A percentile compares a stretch with the other conserved stretches of the same genome.
Conservation (phyloP, 2,888 invertebrate species). For the Acanthoscelides obtectus region DNA sequence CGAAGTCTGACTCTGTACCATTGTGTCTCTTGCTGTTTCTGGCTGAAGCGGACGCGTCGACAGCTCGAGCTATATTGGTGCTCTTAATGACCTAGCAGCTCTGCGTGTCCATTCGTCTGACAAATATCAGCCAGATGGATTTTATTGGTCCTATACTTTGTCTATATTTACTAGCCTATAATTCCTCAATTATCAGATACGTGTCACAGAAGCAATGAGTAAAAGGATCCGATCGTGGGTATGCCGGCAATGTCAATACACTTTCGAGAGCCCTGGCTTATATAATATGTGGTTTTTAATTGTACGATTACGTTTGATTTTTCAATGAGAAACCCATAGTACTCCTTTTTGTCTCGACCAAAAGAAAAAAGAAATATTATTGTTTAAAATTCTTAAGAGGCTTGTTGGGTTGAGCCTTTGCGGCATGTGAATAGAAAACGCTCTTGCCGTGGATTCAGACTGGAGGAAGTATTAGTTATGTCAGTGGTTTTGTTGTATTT, state of each 20-base stretch:
- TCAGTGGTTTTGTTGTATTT: neutral
- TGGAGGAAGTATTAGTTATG: neutral
- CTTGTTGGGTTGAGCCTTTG: neutral
- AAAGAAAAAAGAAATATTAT: neutral
- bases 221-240: neutral
- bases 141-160: too few relatives aligned
- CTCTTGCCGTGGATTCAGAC: neutral
- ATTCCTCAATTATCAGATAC: neutral
- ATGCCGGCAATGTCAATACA: neutral
- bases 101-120: too few relatives aligned
- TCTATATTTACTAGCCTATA: too few relatives aligned
- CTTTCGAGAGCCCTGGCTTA: neutral
- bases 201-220: neutral
- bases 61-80: too few relatives aligned
- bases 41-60: too few relatives aligned
- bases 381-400: neutral
- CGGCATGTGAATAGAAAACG: neutral
- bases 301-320: neutral
- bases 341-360: neutral
- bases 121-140: too few relatives aligned
- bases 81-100: too few relatives aligned
- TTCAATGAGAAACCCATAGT: neutral
- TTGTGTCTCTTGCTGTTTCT: too few relatives aligned
- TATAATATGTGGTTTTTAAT: neutral
- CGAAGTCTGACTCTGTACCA: too few relatives aligned